Evolutionary conservation across 2,113 vertebrate species (phyloP).

Genomic region (Oplegnathus fasciatus): DNA sequence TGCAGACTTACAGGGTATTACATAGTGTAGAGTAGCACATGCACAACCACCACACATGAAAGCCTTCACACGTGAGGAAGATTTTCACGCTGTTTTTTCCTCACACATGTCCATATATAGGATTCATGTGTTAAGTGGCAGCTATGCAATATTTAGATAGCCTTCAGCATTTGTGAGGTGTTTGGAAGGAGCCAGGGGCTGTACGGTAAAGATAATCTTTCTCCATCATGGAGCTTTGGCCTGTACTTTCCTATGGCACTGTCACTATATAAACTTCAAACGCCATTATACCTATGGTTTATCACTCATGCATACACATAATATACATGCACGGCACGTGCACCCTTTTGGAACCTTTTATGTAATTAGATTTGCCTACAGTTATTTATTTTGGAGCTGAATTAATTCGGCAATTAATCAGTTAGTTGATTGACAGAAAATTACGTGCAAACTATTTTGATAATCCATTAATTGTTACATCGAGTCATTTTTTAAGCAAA

Average conservation of each 20-base stretch:
- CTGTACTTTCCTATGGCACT: not conserved
- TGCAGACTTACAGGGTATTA: conserved; percentile 24
- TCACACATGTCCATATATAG: conserved; percentile 18
- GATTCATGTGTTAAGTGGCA: conserved; percentile 16
- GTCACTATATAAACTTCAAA: not conserved
- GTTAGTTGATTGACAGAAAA: not conserved
- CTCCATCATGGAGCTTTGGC: not conserved
- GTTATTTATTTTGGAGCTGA: not conserved
- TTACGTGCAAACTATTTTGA: not conserved
- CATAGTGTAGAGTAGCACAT: conserved; percentile 14
- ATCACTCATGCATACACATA: not conserved
- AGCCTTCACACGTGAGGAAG: conserved; percentile 18
- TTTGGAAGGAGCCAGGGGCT: conserved; percentile 1
- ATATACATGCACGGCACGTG: not conserved
- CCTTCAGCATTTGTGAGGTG: not conserved
- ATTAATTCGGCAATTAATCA: not conserved
- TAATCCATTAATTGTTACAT: not conserved
- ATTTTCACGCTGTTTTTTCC: not conserved
- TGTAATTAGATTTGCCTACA: not conserved
- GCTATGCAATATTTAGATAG: conserved; percentile 41
- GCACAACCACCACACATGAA: not conserved
- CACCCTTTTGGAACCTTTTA: not conserved
- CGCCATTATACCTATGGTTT: not conserved
- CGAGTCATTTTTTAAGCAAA: not conserved
- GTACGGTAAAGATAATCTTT: not conserved